A percentile compares a stretch with the other conserved stretches of the same genome.
Evolutionary conservation across 2,797 vertebrate species (phyloP).

Genomic region (Sus cebifrons): DNA sequence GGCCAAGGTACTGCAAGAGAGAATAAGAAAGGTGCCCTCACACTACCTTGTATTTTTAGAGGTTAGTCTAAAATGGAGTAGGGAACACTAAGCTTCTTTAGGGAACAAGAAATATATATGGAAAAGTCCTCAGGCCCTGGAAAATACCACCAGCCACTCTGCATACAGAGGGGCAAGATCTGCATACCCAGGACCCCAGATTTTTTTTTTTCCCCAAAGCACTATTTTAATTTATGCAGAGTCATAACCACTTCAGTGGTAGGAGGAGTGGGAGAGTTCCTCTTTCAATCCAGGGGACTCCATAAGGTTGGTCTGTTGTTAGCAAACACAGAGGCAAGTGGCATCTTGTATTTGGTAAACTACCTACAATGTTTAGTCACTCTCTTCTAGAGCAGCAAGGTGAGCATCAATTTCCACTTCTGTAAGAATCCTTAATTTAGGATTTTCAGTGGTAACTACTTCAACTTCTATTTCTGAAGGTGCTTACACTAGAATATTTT

Average conservation of each 20-base stretch:
- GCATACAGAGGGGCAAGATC: background rate
- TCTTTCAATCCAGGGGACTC: slow-evolving; percentile 89
- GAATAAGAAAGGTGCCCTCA: background rate
- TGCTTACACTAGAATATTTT: background rate
- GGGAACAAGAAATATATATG: background rate
- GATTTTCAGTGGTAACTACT: too few species aligned
- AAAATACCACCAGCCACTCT: background rate
- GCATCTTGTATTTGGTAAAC: slow-evolving; percentile 79
- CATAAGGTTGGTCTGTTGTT: slow-evolving; percentile 82
- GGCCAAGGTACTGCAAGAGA: background rate
- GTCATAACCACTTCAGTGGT: slow-evolving; percentile 92
- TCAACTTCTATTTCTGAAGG: too few species aligned
- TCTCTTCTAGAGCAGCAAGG: slow-evolving; percentile 97
- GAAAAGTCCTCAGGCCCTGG: background rate
- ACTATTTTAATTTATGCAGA: slow-evolving; percentile 92
- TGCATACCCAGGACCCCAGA: too few species aligned
- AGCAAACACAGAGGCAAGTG: slow-evolving; percentile 85
- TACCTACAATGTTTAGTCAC: slow-evolving; percentile 92
- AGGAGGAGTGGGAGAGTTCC: slow-evolving; percentile 87
- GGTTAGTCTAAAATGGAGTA: background rate
- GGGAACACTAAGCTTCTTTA: background rate
- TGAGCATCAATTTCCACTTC: slow-evolving; percentile 96
- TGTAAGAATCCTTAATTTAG: slow-evolving; percentile 94
- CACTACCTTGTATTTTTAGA: background rate
- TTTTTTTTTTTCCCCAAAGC: slow-evolving; percentile 89